These are phyloP conservation scores for Dicerorhinus sumatrensis DNA, from an alignment of 2,113 vertebrate genomes.

Conservation along the genomic window DNA sequence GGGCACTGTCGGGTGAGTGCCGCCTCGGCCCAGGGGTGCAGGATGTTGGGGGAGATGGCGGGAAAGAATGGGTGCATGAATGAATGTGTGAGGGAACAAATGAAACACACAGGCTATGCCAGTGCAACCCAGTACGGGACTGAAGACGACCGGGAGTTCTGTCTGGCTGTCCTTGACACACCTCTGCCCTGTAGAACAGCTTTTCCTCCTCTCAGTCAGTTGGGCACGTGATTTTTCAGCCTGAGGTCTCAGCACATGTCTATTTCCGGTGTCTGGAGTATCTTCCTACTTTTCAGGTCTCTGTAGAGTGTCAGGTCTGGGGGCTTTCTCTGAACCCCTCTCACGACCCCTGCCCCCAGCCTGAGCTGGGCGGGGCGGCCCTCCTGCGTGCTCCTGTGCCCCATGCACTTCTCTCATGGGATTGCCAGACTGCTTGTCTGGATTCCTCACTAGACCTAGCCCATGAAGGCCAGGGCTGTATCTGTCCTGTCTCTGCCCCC, in stretches of 20 bases:
- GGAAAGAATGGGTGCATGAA: too few relatives aligned
- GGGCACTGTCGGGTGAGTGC: slow-evolving; percentile 88
- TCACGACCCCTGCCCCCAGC: accelerated
- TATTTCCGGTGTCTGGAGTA: background rate
- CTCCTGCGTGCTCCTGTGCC: background rate
- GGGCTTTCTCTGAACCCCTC: background rate
- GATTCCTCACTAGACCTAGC: background rate
- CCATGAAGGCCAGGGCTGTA: background rate
- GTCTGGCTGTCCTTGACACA: background rate
- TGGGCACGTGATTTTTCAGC: background rate
- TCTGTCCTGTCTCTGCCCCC: background rate
- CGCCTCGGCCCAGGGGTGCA: accelerated
- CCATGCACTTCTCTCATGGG: background rate
- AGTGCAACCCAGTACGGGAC: accelerated
- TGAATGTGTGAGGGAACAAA: background rate
- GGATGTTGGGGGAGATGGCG: background rate
- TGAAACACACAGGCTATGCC: background rate
- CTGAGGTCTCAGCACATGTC: background rate
- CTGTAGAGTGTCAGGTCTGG: background rate
- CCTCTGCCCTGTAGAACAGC: background rate
- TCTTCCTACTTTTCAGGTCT: background rate
- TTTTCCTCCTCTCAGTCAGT: background rate
- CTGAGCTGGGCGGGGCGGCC: background rate
- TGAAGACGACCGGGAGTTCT: background rate
- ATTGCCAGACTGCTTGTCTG: background rate